Evolutionary conservation across 1,140 invertebrate species (phyloP).

Genomic region (Temnothorax curvispinosus): DNA sequence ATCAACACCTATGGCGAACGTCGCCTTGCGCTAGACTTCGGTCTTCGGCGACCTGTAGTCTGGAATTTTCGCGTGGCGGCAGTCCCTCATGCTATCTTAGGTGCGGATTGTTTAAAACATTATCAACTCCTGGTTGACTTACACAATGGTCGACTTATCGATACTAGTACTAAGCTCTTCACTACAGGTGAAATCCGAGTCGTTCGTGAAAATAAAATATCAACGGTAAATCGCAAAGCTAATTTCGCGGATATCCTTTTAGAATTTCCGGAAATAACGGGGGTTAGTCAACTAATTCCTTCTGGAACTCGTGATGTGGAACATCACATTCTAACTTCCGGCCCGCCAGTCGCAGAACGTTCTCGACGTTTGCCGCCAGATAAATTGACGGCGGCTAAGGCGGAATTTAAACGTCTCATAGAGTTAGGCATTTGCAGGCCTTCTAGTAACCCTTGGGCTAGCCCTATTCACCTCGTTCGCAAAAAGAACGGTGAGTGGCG

Average conservation of each 20-base stretch:
- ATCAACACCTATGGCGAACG: not conserved
- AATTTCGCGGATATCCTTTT: not conserved
- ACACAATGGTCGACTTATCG: not conserved
- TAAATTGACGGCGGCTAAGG: not conserved
- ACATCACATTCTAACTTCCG: not conserved
- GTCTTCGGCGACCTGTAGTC: not conserved
- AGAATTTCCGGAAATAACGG: not conserved
- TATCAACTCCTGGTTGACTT: not conserved
- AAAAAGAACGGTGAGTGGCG: not conserved
- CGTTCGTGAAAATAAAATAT: not conserved
- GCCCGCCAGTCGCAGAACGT: not conserved
- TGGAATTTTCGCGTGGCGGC: not conserved
- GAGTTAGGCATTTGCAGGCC: not conserved
- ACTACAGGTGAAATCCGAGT: not conserved
- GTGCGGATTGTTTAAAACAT: not conserved
- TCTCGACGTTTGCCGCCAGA: not conserved
- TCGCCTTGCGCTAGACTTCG: not conserved
- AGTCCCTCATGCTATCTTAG: not conserved
- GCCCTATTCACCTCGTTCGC: not conserved
- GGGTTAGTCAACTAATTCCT: not conserved
- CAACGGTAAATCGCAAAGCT: not conserved
- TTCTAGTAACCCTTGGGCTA: not conserved
- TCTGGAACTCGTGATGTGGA: not conserved
- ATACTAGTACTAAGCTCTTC: not conserved
- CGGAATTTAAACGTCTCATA: not conserved